phyloP scores from a whole-genome alignment of 2,888 invertebrate species.

The Sminthurinus aureus region DNA sequence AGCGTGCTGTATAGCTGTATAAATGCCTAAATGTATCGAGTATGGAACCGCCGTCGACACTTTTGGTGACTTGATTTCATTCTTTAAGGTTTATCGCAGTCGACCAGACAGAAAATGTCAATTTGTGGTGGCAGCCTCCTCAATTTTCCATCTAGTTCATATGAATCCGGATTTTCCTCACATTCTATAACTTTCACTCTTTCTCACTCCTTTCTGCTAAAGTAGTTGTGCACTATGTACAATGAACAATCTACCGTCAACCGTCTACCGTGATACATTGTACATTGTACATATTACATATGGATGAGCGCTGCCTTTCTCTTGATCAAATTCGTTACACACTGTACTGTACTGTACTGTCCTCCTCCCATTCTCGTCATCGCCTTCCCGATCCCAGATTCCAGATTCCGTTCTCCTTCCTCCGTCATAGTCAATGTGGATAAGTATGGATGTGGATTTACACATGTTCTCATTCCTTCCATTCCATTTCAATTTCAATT shows the following conservation, averaged over 20 bases:
- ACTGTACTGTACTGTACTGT: not conserved
- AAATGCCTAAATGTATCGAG: too few relatives aligned
- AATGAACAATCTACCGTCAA: too few relatives aligned
- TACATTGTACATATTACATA: too few relatives aligned
- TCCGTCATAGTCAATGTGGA: too few relatives aligned
- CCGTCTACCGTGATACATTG: too few relatives aligned
- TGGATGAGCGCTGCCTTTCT: not conserved
- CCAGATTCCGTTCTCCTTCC: too few relatives aligned
- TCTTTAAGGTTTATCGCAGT: slow-evolving; percentile 28
- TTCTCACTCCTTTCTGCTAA: not conserved
- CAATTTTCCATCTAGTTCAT: slow-evolving; percentile 21
- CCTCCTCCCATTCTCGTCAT: slow-evolving; percentile 12
- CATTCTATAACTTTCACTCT: too few relatives aligned
- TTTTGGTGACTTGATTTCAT: slow-evolving; percentile 5
- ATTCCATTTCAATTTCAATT: slow-evolving; percentile 6
- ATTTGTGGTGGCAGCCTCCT: slow-evolving; percentile 30
- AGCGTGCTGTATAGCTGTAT: too few relatives aligned
- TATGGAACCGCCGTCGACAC: too few relatives aligned
- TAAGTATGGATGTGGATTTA: too few relatives aligned
- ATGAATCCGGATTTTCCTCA: not conserved
- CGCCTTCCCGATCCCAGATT: not conserved
- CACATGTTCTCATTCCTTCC: slow-evolving; percentile 23
- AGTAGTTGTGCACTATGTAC: not conserved
- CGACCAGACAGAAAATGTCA: slow-evolving; percentile 38
- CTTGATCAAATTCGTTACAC: slow-evolving; percentile 4